phyloP scores from a whole-genome alignment of 2,888 invertebrate species.

The Troides aeacus region DNA sequence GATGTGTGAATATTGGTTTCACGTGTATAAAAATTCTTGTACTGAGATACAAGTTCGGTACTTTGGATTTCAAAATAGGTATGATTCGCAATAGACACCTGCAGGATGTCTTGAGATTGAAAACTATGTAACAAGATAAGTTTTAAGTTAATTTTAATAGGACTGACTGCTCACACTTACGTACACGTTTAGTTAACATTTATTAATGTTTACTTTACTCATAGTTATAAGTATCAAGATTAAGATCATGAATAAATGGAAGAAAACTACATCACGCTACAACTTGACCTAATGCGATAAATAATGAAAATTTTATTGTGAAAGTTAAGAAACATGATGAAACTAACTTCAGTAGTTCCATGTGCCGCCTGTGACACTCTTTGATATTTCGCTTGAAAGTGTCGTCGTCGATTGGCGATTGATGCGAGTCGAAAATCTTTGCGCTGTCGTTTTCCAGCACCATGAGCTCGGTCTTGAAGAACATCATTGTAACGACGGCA shows the following conservation, averaged over 20 bases:
- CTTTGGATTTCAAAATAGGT: no score
- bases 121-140: no score
- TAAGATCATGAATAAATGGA: no score
- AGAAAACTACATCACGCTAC: neutral
- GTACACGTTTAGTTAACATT: no score
- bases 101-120: no score
- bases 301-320: neutral
- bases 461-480: conserved; percentile 55
- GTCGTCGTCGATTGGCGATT: conserved; percentile 29
- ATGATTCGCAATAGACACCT: no score
- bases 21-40: no score
- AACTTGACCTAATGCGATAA: no score
- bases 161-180: neutral
- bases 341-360: conserved; percentile 56
- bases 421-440: conserved; percentile 44
- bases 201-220: no score
- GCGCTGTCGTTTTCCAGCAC: conserved; percentile 51
- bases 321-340: neutral
- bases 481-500: conserved; percentile 60
- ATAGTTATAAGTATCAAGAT: no score
- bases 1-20: no score
- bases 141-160: neutral
- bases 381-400: conserved; percentile 41
- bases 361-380: conserved; percentile 51
- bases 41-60: no score